Base-by-base conservation (phyloP, 64 coral and sea anemone genomes). In the Anthopleura sola region DNA sequence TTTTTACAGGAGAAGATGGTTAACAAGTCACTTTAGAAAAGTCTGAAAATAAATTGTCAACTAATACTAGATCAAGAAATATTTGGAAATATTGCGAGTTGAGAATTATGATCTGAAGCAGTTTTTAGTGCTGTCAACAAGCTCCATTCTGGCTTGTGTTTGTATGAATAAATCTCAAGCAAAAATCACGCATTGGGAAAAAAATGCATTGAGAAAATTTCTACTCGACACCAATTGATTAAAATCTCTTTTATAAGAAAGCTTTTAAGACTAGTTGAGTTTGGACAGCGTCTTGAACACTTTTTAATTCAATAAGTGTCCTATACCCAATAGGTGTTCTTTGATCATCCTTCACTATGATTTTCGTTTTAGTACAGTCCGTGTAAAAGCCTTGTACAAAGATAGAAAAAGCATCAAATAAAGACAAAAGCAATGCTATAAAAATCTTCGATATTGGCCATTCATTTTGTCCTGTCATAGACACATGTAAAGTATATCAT, bases 401-500 rank as follows among this genome's bases (percentile, higher is more conserved):
- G 37, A 79, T 79, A 71, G 76, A 79, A 79, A 79, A 40, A 79
- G 38, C 76, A 79, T 33, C 21, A 6, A 79, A 79, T 23, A 79
- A 79, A 38, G 44, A 79, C 36, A 79, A 79, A 79, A 48, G 76
- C 76, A 46, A 48, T 79, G 44, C 76, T 9, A 48, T 48, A 79
- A 79, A 79, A 79, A 79, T 38, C 36, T 1, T 33, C 36, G 39
- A 79, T 79, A 79, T 79, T 79, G 76, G 76, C 39, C 76, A 79
- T 79, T 79, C 76, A 79, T 79, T 79, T 48, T 79, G 44, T 29
- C 37, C 76, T 79, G 76, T 79, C 76, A 79, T 24, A 44, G 44
- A 79, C 76, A 79, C 39, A 79, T 79, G 76, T 79, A 79, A 38
- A 7, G 76, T 79, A 79, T 44, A 79, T 79, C 37, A 79, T 79